Base-by-base conservation (phyloP, 2,888 invertebrate species). In the Lithophane ornitopus region DNA sequence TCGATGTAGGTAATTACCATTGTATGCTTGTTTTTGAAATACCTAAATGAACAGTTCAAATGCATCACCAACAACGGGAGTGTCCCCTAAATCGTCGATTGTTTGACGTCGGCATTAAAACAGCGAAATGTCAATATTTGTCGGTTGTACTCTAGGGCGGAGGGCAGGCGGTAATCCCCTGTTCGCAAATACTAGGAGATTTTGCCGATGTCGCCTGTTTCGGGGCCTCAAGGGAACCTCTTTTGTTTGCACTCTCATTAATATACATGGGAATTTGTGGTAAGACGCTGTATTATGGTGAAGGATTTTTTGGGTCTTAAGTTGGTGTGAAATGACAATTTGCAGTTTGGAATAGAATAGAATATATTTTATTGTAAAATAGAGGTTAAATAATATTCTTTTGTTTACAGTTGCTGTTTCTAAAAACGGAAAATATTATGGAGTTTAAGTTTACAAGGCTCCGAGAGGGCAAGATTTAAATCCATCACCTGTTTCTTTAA, bases 51-150 rank as follows among this genome's bases (percentile, higher is more conserved):
- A 34, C 34, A 34, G 34, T 34, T 34, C 34, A 1, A 90, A 91
- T 81, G 22, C 79, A 7, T 0, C n/a, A 39, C 44, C 87, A 74
- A 61, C 28, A 92, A 78, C 80, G 82, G 7, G 91, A 94, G 73
- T 89, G 75, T 73, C 4, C n/a, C 62, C 72, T 87, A 95, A 95
- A 95, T 95, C 94, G 95, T 89, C 94, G 93, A 94, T 95, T 96
- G 96, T 96, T 96, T 96, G 95, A 95, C 94, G 96, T 95, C 93
- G 94, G 96, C 96, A 96, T 96, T 96, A 96, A 96, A 96, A 96
- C 95, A 93, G 95, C 93, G 93, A 94, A 95, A 93, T 95, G 95
- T 96, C 96, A 96, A 96, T 96, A 96, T 96, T 96, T 95, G 95
- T 89, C 90, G 88, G 89, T 89, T 90, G 90, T 90, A 88, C 89